Conservation (phyloP, 2,797 vertebrate genomes). For the Danionella dracula region DNA sequence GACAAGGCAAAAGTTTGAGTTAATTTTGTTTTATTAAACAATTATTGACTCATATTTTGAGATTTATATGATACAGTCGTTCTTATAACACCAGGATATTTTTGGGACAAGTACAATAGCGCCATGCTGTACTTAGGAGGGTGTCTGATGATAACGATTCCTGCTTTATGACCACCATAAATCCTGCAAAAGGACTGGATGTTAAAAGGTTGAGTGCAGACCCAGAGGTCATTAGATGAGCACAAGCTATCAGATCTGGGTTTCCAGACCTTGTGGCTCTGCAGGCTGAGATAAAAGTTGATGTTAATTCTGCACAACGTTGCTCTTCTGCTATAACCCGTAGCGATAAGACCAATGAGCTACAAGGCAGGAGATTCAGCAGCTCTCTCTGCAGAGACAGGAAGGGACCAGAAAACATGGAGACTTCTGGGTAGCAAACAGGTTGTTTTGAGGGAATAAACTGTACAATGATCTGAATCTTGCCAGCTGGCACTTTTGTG, state of each 20-base stretch:
- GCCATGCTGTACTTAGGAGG: slow-evolving; percentile 20
- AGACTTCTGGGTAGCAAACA: neutral
- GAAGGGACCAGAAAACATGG: neutral
- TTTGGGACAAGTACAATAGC: slow-evolving; percentile 6
- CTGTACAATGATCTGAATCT: neutral
- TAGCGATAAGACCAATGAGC: slow-evolving; percentile 34
- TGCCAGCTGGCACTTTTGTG: neutral
- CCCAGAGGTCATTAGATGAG: slow-evolving; percentile 44
- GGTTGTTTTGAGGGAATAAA: neutral
- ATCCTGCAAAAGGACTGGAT: slow-evolving; percentile 25
- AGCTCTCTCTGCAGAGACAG: neutral
- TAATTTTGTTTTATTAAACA: neutral
- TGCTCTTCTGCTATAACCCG: slow-evolving; percentile 28
- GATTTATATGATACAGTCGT: too few species aligned
- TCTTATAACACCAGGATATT: neutral
- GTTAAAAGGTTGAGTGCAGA: slow-evolving; percentile 36
- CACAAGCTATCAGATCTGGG: slow-evolving; percentile 35
- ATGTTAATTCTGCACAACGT: slow-evolving; percentile 42
- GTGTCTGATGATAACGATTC: slow-evolving; percentile 25
- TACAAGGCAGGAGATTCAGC: slow-evolving; percentile 2
- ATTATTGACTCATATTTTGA: neutral
- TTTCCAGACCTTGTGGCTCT: slow-evolving; percentile 34
- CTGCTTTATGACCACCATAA: slow-evolving; percentile 36
- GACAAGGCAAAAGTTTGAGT: neutral
- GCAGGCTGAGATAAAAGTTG: slow-evolving; percentile 45